Conservation (phyloP, 2,888 invertebrate species). For the Adelphocoris suturalis region DNA sequence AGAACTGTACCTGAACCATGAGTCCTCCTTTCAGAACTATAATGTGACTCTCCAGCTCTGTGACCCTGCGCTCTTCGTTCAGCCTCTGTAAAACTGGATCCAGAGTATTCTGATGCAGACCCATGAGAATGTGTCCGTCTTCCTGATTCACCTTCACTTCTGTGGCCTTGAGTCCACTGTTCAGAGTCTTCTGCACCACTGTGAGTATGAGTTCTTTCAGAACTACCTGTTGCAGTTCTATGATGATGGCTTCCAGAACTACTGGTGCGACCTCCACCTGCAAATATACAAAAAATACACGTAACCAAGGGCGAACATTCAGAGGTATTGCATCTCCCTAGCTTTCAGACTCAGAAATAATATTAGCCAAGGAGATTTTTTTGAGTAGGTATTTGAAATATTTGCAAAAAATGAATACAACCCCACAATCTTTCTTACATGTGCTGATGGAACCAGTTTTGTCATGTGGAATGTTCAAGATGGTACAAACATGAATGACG, state of each 20-base stretch:
- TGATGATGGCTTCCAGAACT: constrained; percentile 1
- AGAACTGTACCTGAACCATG: constrained; percentile 5
- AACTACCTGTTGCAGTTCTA: background rate
- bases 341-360: no score
- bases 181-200: background rate
- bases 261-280: background rate
- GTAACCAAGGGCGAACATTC: no score
- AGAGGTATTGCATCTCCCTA: no score
- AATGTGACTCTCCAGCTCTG: constrained; percentile 61
- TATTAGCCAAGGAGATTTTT: no score
- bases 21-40: constrained; percentile 21
- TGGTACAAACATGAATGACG: no score
- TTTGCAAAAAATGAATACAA: no score
- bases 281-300: background rate
- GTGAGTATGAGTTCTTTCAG: background rate
- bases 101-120: background rate
- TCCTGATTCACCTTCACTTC: background rate
- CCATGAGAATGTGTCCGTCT: background rate
- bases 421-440: no score
- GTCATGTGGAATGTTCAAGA: no score
- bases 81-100: background rate
- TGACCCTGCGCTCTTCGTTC: constrained; percentile 54
- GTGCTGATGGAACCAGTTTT: no score
- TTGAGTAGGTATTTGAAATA: no score
- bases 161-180: background rate